These are phyloP conservation scores for Apotomis betuletana DNA, from an alignment of 2,888 invertebrate genomes.

Conservation along the genomic window DNA sequence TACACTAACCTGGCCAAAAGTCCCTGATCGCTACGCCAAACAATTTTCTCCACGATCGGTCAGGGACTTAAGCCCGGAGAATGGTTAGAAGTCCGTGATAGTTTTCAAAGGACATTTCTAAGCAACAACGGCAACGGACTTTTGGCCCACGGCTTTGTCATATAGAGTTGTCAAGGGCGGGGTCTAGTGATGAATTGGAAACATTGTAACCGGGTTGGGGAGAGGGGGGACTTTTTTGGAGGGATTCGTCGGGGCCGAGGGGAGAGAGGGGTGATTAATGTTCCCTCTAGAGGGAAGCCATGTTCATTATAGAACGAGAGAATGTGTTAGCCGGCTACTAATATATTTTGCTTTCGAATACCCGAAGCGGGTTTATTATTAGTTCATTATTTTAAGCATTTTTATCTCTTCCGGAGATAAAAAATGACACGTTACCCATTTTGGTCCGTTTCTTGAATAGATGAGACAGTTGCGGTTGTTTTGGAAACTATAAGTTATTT, in stretches of 20 bases:
- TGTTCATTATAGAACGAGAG: slow-evolving; percentile 82
- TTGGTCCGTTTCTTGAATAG: slow-evolving; percentile 56
- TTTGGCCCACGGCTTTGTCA: slow-evolving; percentile 68
- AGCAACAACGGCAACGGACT: slow-evolving; percentile 58
- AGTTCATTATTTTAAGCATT: slow-evolving; percentile 78
- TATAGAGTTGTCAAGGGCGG: slow-evolving; percentile 86
- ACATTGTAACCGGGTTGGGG: slow-evolving; percentile 75
- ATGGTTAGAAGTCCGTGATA: slow-evolving; percentile 54
- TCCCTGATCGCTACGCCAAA: slow-evolving; percentile 47
- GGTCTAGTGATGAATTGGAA: slow-evolving; percentile 83
- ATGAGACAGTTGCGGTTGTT: slow-evolving; percentile 51
- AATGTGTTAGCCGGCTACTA: slow-evolving; percentile 81
- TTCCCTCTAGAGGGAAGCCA: slow-evolving; percentile 76
- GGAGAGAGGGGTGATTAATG: slow-evolving; percentile 75
- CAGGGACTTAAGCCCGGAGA: slow-evolving; percentile 54
- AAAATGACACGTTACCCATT: slow-evolving; percentile 69
- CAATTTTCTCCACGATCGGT: slow-evolving; percentile 43
- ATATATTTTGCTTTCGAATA: slow-evolving; percentile 77
- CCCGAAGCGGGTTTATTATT: slow-evolving; percentile 67
- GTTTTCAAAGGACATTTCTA: slow-evolving; percentile 46
- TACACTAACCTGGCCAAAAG: slow-evolving; percentile 63
- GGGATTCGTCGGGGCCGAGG: slow-evolving; percentile 65
- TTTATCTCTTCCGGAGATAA: slow-evolving; percentile 77
- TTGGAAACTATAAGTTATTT: slow-evolving; percentile 52
- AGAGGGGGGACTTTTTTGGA: slow-evolving; percentile 72